These are phyloP conservation scores for Adela reaumurella DNA, from an alignment of 2,888 invertebrate species.

Conservation along the genomic window DNA sequence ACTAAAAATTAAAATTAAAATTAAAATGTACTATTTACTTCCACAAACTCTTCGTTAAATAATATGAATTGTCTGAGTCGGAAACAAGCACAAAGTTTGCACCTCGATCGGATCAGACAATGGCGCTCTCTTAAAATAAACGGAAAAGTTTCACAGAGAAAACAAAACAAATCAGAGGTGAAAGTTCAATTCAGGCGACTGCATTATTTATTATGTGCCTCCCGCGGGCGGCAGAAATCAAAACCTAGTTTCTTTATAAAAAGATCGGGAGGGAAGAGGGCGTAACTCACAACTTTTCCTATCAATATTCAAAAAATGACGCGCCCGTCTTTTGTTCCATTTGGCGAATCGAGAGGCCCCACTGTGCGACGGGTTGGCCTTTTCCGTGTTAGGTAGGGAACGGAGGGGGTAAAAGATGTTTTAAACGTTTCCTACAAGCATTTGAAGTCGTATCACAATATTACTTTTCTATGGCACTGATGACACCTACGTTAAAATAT, in stretches of 20 bases:
- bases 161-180: constrained; percentile 47
- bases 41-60: no score
- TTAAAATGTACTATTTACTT: no score
- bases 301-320: constrained; percentile 19
- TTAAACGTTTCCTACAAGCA: no score
- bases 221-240: constrained; percentile 15
- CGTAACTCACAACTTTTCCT: constrained; percentile 38
- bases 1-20: no score
- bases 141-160: constrained; percentile 45
- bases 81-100: background rate
- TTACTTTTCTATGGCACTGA: no score
- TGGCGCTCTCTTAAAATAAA: constrained; percentile 26
- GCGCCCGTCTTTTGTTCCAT: constrained; percentile 1
- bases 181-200: constrained; percentile 49
- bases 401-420: no score
- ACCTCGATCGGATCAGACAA: background rate
- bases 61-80: no score
- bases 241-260: background rate
- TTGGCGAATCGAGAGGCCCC: background rate
- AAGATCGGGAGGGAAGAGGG: constrained; percentile 12
- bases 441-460: no score
- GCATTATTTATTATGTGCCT: constrained; percentile 55
- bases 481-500: no score
- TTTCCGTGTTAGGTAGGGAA: background rate
- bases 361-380: background rate